Percentiles rank a stretch among this genome's conserved stretches.
Conservation (phyloP, 2,888 invertebrate species). For the Eupithecia subfuscata region DNA sequence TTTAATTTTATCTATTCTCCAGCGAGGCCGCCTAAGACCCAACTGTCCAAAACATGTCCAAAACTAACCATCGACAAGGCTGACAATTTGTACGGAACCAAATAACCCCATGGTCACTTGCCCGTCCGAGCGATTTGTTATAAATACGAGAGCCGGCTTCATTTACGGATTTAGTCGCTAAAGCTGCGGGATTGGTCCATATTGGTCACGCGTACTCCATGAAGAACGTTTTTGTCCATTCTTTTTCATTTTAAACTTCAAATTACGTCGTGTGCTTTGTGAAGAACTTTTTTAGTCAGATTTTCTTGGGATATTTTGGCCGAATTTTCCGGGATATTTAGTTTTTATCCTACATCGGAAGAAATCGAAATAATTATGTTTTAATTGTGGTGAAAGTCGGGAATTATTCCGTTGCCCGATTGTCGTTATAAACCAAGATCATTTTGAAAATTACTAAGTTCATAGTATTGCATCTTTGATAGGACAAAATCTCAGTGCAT, state of each 20-base stretch:
- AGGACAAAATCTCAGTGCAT: neutral
- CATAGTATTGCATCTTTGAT: neutral
- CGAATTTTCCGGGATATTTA: neutral
- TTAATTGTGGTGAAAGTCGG: neutral
- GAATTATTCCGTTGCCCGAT: slow-evolving; percentile 2
- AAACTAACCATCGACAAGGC: neutral
- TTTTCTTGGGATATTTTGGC: neutral
- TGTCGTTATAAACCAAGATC: neutral
- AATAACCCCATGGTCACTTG: neutral
- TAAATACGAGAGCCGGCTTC: neutral
- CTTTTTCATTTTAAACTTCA: neutral
- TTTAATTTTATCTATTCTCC: neutral
- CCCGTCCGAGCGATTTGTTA: slow-evolving; percentile 1
- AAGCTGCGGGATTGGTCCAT: slow-evolving; percentile 10
- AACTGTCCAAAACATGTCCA: neutral
- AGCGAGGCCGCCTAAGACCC: neutral
- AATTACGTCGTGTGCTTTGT: neutral
- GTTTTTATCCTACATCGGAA: neutral
- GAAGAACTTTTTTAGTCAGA: neutral
- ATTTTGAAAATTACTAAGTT: neutral
- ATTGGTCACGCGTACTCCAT: neutral
- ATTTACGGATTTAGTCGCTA: slow-evolving; percentile 5
- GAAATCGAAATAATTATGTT: neutral
- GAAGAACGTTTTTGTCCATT: neutral
- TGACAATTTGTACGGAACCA: neutral